Base-by-base conservation (phyloP, 2,888 invertebrate genomes). In the Rotaria magnacalcarata region DNA sequence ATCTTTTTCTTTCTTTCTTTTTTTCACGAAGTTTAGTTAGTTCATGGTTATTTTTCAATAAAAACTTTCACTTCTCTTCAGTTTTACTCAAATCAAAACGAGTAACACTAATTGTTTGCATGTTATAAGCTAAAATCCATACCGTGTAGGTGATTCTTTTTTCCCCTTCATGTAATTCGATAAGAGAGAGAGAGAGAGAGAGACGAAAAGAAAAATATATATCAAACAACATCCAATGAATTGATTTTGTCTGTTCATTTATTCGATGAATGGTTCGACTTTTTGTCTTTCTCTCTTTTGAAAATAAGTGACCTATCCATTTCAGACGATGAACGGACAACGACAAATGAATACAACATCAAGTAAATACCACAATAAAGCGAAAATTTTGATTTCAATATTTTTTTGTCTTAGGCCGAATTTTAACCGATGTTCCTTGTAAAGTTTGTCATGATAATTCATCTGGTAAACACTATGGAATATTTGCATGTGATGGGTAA, bases 401-500 rank as follows among this genome's bases (percentile, higher is more conserved):
- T 67, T n/a, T 67, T 6, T 67, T 67, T 67, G 11, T 21, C 10
- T 41, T 47, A 80, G 80, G 87, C 52, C 85, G 87, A 41, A 87
- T 87, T 52, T 43, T 87, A 67, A 84, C 85, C 21, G 87, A 87
- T 58, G 87, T 87, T 58, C 87, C 87, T 6, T 87, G 87, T 67
- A 85, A 84, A 85, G 87, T 87, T 19, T 87, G 87, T 47, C 50
- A 85, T 34, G 87, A 87, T 80, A 85, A 87, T 84, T 87, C 87
- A 19, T 85, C 85, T 52, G 87, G 87, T 27, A 87, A 87, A 84
- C 87, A 87, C 52, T 87, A 87, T 67, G 87, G 87, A 27, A 87
- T 87, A 84, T 87, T 87, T 84, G 87, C 87, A 24, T 87, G 87
- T 54, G 87, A 87, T 74, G 87, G 87, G 85, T 85, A 67, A 85